A percentile compares a stretch with the other conserved stretches of the same genome.
Evolutionary conservation across 2,888 invertebrate genomes (phyloP).

Genomic region (Cosmia pyralina): DNA sequence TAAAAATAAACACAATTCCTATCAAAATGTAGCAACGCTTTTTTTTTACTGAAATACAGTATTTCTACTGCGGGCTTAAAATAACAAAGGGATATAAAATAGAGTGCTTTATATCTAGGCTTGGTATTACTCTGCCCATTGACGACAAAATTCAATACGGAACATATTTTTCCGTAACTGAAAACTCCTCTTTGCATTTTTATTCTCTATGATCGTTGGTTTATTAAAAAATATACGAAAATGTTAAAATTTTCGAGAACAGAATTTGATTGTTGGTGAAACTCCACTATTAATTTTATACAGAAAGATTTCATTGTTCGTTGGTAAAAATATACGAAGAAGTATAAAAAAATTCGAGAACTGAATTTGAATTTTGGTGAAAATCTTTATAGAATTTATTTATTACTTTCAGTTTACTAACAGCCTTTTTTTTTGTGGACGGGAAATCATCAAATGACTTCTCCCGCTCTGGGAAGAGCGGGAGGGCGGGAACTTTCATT

Average conservation of each 20-base stretch:
- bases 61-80: constrained; percentile 1
- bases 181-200: not conserved
- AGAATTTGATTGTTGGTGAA: not conserved
- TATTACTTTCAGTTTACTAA: not conserved
- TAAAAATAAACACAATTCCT: not conserved
- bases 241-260: not conserved
- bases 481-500: no score
- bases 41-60: constrained; percentile 20
- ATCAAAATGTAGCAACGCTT: not conserved
- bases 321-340: not conserved
- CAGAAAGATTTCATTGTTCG: not conserved
- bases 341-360: not conserved
- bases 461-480: no score
- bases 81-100: constrained; percentile 43
- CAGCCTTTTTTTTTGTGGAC: no score
- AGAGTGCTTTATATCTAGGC: constrained; percentile 1
- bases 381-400: not conserved
- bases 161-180: constrained; percentile 18
- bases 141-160: constrained; percentile 9
- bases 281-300: not conserved
- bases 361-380: not conserved
- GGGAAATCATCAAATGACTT: no score
- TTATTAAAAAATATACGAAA: not conserved
- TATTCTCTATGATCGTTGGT: not conserved
- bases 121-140: constrained; percentile 18